phyloP scores from a whole-genome alignment of 2,797 vertebrate species.

The Tragelaphus oryx region DNA sequence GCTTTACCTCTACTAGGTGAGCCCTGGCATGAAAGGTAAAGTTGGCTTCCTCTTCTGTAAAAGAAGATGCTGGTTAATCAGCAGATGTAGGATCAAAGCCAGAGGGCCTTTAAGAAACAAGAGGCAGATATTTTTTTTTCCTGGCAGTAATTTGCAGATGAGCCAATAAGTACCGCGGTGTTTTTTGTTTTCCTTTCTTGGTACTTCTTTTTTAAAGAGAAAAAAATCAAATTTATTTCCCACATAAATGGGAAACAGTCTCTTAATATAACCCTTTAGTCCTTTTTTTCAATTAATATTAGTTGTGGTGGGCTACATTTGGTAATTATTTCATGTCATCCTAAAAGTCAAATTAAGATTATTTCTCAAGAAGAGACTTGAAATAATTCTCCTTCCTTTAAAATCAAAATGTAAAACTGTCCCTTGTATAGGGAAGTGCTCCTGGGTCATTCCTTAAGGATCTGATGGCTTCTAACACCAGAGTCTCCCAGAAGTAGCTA shows the following conservation, averaged over 20 bases:
- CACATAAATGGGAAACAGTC: neutral
- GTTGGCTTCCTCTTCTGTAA: neutral
- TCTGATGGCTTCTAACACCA: neutral
- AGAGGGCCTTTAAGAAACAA: conserved; percentile 1
- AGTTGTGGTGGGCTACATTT: neutral
- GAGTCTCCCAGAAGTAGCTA: neutral
- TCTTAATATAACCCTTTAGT: neutral
- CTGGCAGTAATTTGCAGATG: neutral
- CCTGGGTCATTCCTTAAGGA: neutral
- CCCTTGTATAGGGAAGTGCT: neutral
- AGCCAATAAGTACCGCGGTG: neutral
- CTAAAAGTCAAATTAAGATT: conserved; percentile 1
- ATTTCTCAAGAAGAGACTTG: conserved; percentile 26
- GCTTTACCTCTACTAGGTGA: neutral
- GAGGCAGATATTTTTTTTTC: conserved; percentile 7
- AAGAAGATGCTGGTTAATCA: neutral
- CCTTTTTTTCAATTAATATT: neutral
- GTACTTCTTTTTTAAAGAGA: neutral
- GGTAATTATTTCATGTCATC: neutral
- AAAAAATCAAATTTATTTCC: neutral
- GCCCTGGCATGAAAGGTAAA: neutral
- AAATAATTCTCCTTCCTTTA: conserved; percentile 28
- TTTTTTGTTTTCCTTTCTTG: neutral
- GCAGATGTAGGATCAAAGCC: conserved; percentile 5
- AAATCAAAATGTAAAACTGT: neutral